Evolutionary conservation across 2,797 vertebrate species (phyloP).

Genomic region (Gymnodraco acuticeps): DNA sequence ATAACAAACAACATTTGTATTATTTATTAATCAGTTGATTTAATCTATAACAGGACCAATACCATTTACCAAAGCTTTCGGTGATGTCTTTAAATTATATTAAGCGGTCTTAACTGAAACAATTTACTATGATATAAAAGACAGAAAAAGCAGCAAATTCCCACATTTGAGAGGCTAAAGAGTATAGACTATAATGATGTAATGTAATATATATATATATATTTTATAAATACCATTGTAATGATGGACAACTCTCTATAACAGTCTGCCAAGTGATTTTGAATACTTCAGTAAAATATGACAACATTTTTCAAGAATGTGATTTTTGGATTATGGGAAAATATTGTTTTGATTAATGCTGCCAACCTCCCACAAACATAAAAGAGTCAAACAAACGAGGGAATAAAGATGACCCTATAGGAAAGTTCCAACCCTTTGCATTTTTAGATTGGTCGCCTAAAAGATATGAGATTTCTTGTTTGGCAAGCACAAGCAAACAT

Average conservation of each 20-base stretch:
- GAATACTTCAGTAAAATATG: too few species aligned
- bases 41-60: neutral
- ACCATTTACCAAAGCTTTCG: neutral
- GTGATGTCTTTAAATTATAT: neutral
- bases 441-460: neutral
- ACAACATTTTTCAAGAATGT: too few species aligned
- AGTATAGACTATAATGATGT: too few species aligned
- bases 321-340: neutral
- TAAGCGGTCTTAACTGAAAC: too few species aligned
- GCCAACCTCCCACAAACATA: neutral
- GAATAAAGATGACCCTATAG: neutral
- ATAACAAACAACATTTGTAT: neutral
- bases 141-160: too few species aligned
- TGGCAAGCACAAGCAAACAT: neutral
- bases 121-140: too few species aligned
- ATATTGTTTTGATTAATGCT: neutral
- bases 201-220: too few species aligned
- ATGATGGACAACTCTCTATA: too few species aligned
- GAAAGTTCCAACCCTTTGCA: neutral
- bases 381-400: neutral
- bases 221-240: too few species aligned
- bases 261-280: too few species aligned
- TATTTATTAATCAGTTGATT: neutral
- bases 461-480: constrained; percentile 2
- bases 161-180: too few species aligned